A percentile compares a stretch with the other conserved stretches of the same genome.
Evolutionary conservation across 2,888 invertebrate species (phyloP).

Genomic region (Tolmerus cingulatus): DNA sequence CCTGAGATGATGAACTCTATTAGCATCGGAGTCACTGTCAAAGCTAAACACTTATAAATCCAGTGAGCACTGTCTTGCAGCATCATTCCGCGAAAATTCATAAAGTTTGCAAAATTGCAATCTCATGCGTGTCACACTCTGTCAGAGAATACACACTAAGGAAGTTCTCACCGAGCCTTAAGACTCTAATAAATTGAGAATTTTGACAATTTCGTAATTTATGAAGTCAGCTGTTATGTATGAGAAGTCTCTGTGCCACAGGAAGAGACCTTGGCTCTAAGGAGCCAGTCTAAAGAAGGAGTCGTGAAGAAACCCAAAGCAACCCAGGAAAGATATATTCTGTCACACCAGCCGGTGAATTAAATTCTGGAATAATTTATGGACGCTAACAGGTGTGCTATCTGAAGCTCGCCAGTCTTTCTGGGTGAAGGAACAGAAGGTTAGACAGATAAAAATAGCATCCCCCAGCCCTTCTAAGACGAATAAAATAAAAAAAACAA

Average conservation of each 20-base stretch:
- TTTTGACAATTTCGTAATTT: conserved; percentile 44
- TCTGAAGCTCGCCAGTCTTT: conserved; percentile 1
- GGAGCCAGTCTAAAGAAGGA: background rate
- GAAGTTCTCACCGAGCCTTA: conserved; percentile 12
- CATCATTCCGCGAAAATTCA: background rate
- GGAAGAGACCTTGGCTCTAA: conserved; percentile 1
- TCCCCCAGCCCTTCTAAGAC: background rate
- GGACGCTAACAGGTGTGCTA: conserved; percentile 56
- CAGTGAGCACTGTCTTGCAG: background rate
- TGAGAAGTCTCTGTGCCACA: conserved; percentile 17
- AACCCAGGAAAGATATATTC: conserved; percentile 17
- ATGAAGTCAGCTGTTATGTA: conserved; percentile 40
- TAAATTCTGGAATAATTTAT: conserved; percentile 57
- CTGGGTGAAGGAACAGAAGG: background rate
- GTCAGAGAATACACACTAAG: conserved; percentile 10
- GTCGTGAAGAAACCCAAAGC: conserved; percentile 16
- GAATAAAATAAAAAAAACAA: background rate
- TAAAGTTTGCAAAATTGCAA: conserved; percentile 36
- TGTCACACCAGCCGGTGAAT: conserved; percentile 52
- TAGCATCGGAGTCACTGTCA: background rate
- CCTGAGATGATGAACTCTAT: background rate
- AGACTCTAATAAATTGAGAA: conserved; percentile 43
- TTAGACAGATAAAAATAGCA: conserved; percentile 33
- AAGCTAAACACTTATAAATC: background rate
- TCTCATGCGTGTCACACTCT: conserved; percentile 36